phyloP scores from a whole-genome alignment of 2,888 invertebrate genomes.

The Drosophila algonquin region DNA sequence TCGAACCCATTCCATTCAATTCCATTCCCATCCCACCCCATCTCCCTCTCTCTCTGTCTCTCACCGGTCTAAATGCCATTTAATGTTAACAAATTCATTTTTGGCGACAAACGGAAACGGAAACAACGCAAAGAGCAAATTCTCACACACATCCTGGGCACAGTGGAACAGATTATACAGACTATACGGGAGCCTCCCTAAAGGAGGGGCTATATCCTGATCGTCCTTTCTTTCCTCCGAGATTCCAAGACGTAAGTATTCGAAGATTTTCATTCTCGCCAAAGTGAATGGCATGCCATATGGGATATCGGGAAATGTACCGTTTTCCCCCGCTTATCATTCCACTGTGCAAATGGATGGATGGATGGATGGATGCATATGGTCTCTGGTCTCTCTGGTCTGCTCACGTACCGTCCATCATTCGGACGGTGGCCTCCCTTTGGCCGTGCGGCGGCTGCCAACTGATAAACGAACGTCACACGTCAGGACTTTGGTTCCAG shows the following conservation, averaged over 20 bases:
- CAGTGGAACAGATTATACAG: slow-evolving; percentile 3
- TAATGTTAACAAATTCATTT: slow-evolving; percentile 73
- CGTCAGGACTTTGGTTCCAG: slow-evolving; percentile 57
- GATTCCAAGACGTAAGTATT: not conserved
- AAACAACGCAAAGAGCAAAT: slow-evolving; percentile 38
- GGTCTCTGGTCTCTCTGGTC: not conserved
- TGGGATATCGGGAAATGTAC: no score
- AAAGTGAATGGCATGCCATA: not conserved
- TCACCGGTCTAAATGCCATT: slow-evolving; percentile 54
- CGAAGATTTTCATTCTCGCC: not conserved
- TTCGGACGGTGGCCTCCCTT: not conserved
- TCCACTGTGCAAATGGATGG: not conserved
- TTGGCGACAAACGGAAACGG: slow-evolving; percentile 65
- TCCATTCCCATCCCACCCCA: not conserved
- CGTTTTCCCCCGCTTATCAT: not conserved
- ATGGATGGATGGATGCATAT: not conserved
- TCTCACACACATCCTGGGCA: slow-evolving; percentile 17
- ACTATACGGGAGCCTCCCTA: no score
- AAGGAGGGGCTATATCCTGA: no score
- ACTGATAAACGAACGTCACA: slow-evolving; percentile 77
- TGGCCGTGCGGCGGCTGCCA: slow-evolving; percentile 48
- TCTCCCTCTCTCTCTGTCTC: not conserved
- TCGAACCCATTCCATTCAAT: not conserved
- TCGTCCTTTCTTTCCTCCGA: no score
- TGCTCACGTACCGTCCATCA: not conserved